phyloP scores from a whole-genome alignment of 2,113 vertebrate species.

The Corvus moneduloides region DNA sequence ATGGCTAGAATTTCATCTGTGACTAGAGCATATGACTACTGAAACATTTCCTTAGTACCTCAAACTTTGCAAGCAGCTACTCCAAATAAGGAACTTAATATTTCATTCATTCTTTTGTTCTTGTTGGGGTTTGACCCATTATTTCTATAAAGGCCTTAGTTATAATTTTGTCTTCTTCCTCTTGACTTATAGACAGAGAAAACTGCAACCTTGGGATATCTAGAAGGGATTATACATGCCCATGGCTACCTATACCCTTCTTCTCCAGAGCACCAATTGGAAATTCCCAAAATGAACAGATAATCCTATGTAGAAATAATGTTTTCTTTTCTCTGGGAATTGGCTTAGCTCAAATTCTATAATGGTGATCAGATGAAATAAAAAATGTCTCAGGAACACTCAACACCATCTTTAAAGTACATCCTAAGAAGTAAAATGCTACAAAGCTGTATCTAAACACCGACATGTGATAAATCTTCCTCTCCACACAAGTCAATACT shows the following conservation, averaged over 20 bases:
- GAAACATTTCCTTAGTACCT: neutral
- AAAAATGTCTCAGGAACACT: neutral
- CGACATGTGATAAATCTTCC: neutral
- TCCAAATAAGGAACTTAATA: neutral
- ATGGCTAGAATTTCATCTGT: neutral
- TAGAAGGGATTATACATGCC: neutral
- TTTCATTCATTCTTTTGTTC: neutral
- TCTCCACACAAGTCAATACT: neutral
- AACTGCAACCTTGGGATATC: neutral
- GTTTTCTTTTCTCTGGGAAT: neutral
- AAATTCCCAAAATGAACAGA: neutral
- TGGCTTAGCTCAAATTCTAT: neutral
- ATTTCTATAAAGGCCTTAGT: neutral
- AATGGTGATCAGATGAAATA: neutral
- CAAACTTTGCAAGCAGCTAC: neutral
- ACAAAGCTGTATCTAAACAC: neutral
- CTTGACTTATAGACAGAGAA: neutral
- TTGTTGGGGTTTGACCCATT: neutral
- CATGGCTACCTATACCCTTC: neutral
- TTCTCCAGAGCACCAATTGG: neutral
- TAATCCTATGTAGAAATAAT: neutral
- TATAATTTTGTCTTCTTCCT: neutral
- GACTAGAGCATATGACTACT: neutral
- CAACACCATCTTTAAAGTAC: neutral
- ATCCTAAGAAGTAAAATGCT: neutral